These are phyloP conservation scores for Tenebrosternarchus preto DNA, from an alignment of 2,113 vertebrate species.

Conservation along the genomic window DNA sequence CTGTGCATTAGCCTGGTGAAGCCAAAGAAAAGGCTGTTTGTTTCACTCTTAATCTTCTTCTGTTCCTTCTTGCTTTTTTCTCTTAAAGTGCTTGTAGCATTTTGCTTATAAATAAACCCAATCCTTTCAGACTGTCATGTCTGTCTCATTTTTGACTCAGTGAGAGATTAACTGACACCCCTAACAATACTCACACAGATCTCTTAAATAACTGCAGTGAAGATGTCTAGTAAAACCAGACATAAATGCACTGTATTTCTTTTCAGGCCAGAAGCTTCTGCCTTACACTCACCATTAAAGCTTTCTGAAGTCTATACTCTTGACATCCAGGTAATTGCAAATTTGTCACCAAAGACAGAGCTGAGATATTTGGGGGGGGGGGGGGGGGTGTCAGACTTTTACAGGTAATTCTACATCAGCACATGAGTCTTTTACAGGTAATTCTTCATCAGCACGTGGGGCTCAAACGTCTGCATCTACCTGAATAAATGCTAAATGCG, in stretches of 20 bases:
- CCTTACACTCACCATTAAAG: background rate
- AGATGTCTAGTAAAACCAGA: background rate
- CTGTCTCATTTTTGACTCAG: conserved; percentile 6
- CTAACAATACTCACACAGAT: background rate
- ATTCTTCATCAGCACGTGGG: background rate
- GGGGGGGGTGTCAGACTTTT: no score
- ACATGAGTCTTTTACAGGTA: background rate
- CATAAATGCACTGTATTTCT: background rate
- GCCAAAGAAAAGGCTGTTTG: no score
- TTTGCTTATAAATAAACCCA: background rate
- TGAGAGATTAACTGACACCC: conserved; percentile 21
- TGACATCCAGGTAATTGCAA: background rate
- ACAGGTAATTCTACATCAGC: background rate
- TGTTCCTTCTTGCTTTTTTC: no score
- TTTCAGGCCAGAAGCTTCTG: background rate
- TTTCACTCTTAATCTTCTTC: no score
- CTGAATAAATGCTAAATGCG: background rate
- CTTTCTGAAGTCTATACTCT: background rate
- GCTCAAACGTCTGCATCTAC: background rate
- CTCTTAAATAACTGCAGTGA: background rate
- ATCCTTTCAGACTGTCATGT: background rate
- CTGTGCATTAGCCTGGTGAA: no score
- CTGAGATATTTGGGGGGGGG: background rate
- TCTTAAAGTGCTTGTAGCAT: background rate
- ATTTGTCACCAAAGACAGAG: background rate